A percentile compares a stretch with the other conserved stretches of the same genome.
phyloP scores from a whole-genome alignment of 1,140 invertebrate species.

The Psilanteris sp. region DNA sequence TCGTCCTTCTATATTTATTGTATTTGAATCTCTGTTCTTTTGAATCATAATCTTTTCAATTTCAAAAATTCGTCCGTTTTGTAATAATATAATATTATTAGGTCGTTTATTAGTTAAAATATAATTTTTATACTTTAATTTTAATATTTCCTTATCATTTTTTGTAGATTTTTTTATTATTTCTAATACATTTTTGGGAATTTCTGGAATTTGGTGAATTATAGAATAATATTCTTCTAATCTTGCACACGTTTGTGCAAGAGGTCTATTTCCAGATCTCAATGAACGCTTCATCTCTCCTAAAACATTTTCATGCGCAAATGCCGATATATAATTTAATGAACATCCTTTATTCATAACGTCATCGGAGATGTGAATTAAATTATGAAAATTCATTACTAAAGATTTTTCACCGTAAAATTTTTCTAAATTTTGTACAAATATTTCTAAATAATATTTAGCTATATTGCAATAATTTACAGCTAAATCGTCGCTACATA shows the following conservation, averaged over 20 bases:
- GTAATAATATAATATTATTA: no score
- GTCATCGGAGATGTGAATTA: conserved; percentile 35
- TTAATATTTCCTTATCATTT: no score
- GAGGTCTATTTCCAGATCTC: conserved; percentile 31
- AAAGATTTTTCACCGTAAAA: conserved; percentile 14
- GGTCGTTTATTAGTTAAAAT: no score
- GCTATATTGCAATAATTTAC: conserved; percentile 2
- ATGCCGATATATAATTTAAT: conserved; percentile 39
- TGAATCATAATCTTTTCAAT: no score
- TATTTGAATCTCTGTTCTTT: no score
- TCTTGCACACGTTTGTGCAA: conserved; percentile 34
- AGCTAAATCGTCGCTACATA: conserved; percentile 10
- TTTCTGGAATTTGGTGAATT: conserved; percentile 12
- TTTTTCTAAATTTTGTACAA: no score
- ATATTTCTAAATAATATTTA: conserved; percentile 9
- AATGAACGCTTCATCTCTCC: conserved; percentile 33
- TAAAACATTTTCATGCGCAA: conserved; percentile 44
- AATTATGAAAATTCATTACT: conserved; percentile 35
- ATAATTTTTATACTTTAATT: no score
- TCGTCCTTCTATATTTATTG: no score
- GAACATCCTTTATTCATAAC: conserved; percentile 22
- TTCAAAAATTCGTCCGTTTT: no score
- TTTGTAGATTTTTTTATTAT: no score
- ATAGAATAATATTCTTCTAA: conserved; percentile 7
- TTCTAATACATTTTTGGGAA: no score